A percentile compares a stretch with the other conserved stretches of the same genome.
These are phyloP conservation scores for Enteromius viviparus DNA, from an alignment of 2,797 vertebrate species.

Conservation along the genomic window DNA sequence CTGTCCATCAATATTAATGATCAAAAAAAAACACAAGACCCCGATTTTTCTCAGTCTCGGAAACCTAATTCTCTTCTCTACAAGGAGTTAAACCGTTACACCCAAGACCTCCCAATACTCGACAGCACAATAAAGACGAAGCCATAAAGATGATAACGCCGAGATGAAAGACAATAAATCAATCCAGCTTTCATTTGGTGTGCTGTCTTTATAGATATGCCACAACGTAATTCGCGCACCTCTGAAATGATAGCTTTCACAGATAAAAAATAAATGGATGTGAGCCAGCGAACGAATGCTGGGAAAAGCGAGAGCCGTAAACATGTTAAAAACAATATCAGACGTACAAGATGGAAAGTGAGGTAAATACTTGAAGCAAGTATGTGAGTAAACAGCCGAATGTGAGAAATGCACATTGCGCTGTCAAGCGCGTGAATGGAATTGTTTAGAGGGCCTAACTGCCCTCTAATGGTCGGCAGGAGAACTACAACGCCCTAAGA, in stretches of 20 bases:
- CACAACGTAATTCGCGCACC: constrained; percentile 39
- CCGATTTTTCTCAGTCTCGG: constrained; percentile 8
- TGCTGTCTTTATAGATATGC: constrained; percentile 46
- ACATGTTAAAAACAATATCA: constrained; percentile 40
- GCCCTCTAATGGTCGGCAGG: constrained; percentile 56
- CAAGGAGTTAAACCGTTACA: constrained; percentile 50
- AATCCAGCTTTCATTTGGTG: constrained; percentile 66
- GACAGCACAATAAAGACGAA: constrained; percentile 71
- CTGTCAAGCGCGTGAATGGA: neutral
- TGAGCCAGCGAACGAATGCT: constrained; percentile 34
- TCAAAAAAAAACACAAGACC: constrained; percentile 41
- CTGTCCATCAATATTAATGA: constrained; percentile 56
- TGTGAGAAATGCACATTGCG: constrained; percentile 7
- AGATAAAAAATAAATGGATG: constrained; percentile 50
- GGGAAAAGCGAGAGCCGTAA: constrained; percentile 15
- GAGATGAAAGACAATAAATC: constrained; percentile 72
- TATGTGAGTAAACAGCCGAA: constrained; percentile 19
- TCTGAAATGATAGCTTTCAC: constrained; percentile 39
- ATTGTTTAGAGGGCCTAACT: constrained; percentile 45
- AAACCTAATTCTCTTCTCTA: constrained; percentile 18
- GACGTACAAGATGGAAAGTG: constrained; percentile 20
- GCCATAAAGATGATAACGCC: constrained; percentile 69
- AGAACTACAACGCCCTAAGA: constrained; percentile 36
- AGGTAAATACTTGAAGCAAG: constrained; percentile 34
- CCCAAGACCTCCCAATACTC: constrained; percentile 67